Percentiles rank a stretch among this genome's conserved stretches.
Evolutionary conservation across 2,888 invertebrate species (phyloP).

Genomic region (Bembecia ichneumoniformis): DNA sequence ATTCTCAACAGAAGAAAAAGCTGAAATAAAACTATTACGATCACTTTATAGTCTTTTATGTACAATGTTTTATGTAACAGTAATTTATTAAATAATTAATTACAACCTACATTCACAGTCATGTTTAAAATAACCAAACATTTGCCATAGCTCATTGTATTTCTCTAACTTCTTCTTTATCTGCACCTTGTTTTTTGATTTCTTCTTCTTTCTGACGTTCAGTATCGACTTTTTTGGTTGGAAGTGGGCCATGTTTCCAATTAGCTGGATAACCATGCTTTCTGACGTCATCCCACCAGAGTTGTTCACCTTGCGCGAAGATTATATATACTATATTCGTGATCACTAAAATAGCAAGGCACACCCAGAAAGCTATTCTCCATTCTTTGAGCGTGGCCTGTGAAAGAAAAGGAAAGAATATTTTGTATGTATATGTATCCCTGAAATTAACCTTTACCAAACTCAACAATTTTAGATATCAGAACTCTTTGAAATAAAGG

Average conservation of each 20-base stretch:
- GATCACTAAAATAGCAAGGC: conserved; percentile 76
- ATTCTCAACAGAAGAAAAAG: background rate
- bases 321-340: conserved; percentile 79
- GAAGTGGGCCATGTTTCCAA: conserved; percentile 55
- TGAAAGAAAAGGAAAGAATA: conserved; percentile 18
- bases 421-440: conserved; percentile 2
- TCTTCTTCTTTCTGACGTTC: conserved; percentile 28
- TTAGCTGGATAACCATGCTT: conserved; percentile 51
- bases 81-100: background rate
- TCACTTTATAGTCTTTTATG: background rate
- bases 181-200: conserved; percentile 1
- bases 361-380: conserved; percentile 86
- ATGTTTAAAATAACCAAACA: background rate
- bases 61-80: background rate
- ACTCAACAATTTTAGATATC: background rate
- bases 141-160: background rate
- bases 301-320: conserved; percentile 81
- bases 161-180: background rate
- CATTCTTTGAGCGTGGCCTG: conserved; percentile 78
- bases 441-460: conserved; percentile 6
- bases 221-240: conserved; percentile 28
- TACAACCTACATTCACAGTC: background rate
- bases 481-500: too few relatives aligned
- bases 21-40: background rate
- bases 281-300: conserved; percentile 80